phyloP scores from a whole-genome alignment of 2,888 invertebrate genomes.

The Caenorhabditis doughertyi region DNA sequence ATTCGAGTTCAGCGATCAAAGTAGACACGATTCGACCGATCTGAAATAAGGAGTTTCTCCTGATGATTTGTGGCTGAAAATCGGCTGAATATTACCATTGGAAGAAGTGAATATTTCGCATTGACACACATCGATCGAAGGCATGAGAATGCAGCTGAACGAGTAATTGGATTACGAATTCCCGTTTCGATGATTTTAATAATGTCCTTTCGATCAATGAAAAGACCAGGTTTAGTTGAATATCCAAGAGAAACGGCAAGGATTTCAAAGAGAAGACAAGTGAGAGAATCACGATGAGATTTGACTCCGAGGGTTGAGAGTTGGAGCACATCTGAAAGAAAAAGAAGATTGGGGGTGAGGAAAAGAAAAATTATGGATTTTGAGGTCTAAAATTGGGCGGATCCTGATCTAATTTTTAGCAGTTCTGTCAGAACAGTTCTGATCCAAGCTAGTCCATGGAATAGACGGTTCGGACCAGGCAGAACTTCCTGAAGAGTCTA shows the following conservation, averaged over 20 bases:
- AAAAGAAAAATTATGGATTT: constrained; percentile 4
- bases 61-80: not conserved
- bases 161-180: constrained; percentile 2
- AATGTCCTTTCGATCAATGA: constrained; percentile 28
- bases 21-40: constrained; percentile 60
- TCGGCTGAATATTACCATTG: constrained; percentile 34
- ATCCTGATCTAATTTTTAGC: no score
- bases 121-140: constrained; percentile 47
- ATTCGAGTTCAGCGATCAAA: constrained; percentile 57
- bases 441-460: no score
- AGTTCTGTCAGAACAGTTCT: no score
- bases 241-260: constrained; percentile 40
- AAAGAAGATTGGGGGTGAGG: no score
- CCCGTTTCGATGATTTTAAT: constrained; percentile 51
- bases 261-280: constrained; percentile 43
- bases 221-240: constrained; percentile 22
- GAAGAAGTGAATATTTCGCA: constrained; percentile 48
- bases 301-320: constrained; percentile 46
- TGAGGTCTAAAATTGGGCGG: not conserved
- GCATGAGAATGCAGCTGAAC: constrained; percentile 32
- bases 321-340: constrained; percentile 38
- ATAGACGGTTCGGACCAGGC: no score
- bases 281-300: constrained; percentile 26
- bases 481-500: no score
- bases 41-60: constrained; percentile 28